phyloP scores from a whole-genome alignment of 2,797 vertebrate genomes.

The Florisuga fusca region DNA sequence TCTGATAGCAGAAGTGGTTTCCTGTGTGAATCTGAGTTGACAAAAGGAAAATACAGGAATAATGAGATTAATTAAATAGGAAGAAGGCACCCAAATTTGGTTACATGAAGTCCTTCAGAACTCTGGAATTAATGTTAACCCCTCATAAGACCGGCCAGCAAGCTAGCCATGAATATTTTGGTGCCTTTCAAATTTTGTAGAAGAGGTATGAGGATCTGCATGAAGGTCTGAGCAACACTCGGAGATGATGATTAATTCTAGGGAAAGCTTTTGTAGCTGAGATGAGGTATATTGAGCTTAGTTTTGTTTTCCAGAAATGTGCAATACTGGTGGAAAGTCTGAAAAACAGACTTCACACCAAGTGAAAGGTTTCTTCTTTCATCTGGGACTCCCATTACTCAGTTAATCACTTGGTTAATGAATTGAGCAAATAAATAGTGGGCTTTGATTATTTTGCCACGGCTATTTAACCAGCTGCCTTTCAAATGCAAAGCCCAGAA shows the following conservation, averaged over 20 bases:
- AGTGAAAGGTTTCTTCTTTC: conserved; percentile 9
- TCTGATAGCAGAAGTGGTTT: not conserved
- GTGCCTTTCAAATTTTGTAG: not conserved
- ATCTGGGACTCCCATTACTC: not conserved
- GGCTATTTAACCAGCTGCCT: conserved; percentile 29
- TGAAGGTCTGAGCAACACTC: not conserved
- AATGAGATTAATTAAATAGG: not conserved
- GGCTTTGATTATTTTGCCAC: conserved; percentile 1
- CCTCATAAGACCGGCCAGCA: not conserved
- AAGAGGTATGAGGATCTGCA: not conserved
- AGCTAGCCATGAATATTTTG: not conserved
- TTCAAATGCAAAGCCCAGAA: conserved; percentile 29
- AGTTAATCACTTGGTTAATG: conserved; percentile 20
- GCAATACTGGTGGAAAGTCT: not conserved
- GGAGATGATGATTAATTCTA: not conserved
- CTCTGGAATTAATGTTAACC: not conserved
- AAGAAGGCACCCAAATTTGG: not conserved
- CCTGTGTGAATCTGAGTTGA: not conserved
- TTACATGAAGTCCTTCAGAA: not conserved
- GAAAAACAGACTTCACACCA: not conserved
- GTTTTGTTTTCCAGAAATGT: conserved; percentile 1
- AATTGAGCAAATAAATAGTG: conserved; percentile 45
- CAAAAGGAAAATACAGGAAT: not conserved
- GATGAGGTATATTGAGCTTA: not conserved
- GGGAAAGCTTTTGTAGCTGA: not conserved